phyloP scores from a whole-genome alignment of 2,113 vertebrate genomes.

The Centropristis striata region DNA sequence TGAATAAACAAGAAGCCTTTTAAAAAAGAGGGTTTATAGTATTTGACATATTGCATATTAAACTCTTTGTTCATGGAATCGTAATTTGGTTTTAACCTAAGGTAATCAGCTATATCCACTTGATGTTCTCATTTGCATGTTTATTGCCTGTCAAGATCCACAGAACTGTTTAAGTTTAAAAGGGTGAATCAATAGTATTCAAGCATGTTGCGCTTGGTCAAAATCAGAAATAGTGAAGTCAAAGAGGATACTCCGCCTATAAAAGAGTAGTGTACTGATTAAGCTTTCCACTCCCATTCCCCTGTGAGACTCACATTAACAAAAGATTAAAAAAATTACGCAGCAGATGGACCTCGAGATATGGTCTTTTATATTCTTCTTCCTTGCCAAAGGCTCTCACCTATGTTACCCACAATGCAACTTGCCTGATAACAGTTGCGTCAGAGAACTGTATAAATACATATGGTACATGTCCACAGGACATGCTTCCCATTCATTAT shows the following conservation, averaged over 20 bases:
- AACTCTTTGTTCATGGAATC: slow-evolving; percentile 19
- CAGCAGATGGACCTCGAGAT: not conserved
- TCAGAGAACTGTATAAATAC: not conserved
- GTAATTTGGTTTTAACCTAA: slow-evolving; percentile 36
- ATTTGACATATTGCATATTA: slow-evolving; percentile 17
- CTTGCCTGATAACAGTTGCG: not conserved
- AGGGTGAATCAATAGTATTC: slow-evolving; percentile 15
- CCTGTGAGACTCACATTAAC: not conserved
- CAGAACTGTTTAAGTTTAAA: not conserved
- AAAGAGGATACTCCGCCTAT: not conserved
- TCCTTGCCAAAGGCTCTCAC: not conserved
- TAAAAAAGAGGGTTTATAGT: not conserved
- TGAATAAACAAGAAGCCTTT: slow-evolving; percentile 16
- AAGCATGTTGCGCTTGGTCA: not conserved
- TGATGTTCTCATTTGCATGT: slow-evolving; percentile 48
- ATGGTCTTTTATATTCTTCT: not conserved
- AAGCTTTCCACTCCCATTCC: not conserved
- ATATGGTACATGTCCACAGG: too few species aligned
- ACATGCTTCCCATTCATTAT: too few species aligned
- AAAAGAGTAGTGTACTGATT: not conserved
- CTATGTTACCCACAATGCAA: not conserved
- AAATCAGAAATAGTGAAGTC: not conserved
- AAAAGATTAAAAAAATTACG: not conserved
- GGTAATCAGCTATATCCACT: slow-evolving; percentile 8
- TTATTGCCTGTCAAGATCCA: slow-evolving; percentile 41